phyloP scores from a whole-genome alignment of 2,888 invertebrate genomes.

The Phragmatobia fuliginosa region DNA sequence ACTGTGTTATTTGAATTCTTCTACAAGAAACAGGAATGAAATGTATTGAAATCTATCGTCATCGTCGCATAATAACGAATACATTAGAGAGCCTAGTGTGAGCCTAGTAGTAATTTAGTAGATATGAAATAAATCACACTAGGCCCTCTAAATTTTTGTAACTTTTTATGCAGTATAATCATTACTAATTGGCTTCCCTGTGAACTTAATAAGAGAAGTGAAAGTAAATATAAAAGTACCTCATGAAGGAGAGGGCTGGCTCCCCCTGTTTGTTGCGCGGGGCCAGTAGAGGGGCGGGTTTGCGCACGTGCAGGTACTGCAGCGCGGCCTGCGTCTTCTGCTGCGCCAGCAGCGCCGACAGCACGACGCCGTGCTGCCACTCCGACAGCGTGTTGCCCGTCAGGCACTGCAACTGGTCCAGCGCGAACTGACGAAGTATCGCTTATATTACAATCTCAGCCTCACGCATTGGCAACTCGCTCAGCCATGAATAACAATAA shows the following conservation, averaged over 20 bases:
- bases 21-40: too few relatives aligned
- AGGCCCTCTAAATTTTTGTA: too few relatives aligned
- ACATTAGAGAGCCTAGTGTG: too few relatives aligned
- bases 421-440: constrained; percentile 84
- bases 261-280: constrained; percentile 58
- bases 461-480: too few relatives aligned
- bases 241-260: neutral
- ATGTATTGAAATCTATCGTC: too few relatives aligned
- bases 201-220: neutral
- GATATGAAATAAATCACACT: too few relatives aligned
- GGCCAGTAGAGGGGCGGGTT: constrained; percentile 83
- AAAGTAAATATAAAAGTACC: neutral
- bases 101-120: too few relatives aligned
- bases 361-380: constrained; percentile 91
- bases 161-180: too few relatives aligned
- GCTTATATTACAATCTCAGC: neutral
- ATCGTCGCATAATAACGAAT: too few relatives aligned
- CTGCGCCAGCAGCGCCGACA: constrained; percentile 89
- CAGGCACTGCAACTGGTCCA: constrained; percentile 88
- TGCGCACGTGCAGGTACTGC: constrained; percentile 88
- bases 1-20: too few relatives aligned
- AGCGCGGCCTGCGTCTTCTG: constrained; percentile 90
- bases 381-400: constrained; percentile 87
- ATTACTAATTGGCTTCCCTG: too few relatives aligned
- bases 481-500: too few relatives aligned